phyloP scores from a whole-genome alignment of 1,140 invertebrate genomes.

The Bradysia coprophila region DNA sequence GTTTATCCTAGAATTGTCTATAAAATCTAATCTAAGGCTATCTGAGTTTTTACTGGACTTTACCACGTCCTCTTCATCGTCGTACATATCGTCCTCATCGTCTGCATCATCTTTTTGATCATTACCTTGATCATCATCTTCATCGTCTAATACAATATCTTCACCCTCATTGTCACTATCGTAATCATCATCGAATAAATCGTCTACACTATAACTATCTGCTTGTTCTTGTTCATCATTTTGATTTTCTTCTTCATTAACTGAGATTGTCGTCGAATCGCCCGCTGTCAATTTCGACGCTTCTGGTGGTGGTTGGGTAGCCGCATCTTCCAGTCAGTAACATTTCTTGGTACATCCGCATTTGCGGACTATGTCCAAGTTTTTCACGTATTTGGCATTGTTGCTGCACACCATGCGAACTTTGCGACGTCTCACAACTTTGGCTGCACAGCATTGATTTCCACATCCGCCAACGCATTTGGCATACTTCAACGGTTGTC shows the following conservation, averaged over 20 bases:
- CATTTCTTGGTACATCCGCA: slow-evolving; percentile 76
- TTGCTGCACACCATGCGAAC: slow-evolving; percentile 80
- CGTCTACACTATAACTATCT: neutral
- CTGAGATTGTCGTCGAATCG: neutral
- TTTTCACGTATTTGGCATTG: slow-evolving; percentile 83
- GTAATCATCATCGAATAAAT: slow-evolving; percentile 12
- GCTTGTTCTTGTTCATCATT: neutral
- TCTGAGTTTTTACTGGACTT: neutral
- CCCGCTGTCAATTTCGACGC: neutral
- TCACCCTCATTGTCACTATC: slow-evolving; percentile 13
- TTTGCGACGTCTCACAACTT: slow-evolving; percentile 80
- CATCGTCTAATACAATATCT: slow-evolving; percentile 1
- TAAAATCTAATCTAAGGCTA: slow-evolving; percentile 6
- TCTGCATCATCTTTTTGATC: slow-evolving; percentile 11
- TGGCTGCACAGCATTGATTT: slow-evolving; percentile 61
- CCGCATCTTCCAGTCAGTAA: slow-evolving; percentile 36
- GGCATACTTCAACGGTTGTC: slow-evolving; percentile 75
- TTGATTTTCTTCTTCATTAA: neutral
- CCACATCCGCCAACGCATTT: slow-evolving; percentile 50
- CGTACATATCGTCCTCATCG: slow-evolving; percentile 9
- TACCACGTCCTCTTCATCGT: neutral
- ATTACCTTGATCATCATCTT: slow-evolving; percentile 2
- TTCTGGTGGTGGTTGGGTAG: slow-evolving; percentile 19
- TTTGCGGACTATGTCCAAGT: slow-evolving; percentile 90
- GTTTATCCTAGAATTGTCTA: slow-evolving; percentile 6